Base-by-base conservation (phyloP, 1,140 invertebrate genomes). In the Hylaeus anthracinus region DNA sequence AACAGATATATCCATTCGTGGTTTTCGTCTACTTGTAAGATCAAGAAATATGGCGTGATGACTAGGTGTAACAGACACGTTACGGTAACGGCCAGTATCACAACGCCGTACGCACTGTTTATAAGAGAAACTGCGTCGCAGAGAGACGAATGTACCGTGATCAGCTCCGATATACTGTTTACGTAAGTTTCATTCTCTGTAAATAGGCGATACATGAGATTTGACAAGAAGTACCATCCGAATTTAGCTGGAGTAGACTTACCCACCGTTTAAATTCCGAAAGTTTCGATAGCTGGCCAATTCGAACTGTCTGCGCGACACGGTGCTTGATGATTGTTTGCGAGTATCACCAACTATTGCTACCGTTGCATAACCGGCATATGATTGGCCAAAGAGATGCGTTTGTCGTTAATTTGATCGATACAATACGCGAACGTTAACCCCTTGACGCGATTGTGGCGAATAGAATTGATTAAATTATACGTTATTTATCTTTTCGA, bases 31-130 rank as follows among this genome's bases (percentile, higher is more conserved):
- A 95, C 91, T 87, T 96, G 95, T 88, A 95, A 93, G 66, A 96
- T 95, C 1, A 96, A 91, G 88, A 96, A 96, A 88, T 96, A 96
- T 0, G 96, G 95, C 0, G 96, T 96, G 15, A 96, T 95, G 26
- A 96, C 95, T 15, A 96, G 90, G 84, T 96, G 96, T 79, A 96
- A 92, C 53, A 96, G 88, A 60, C 95, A 96, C 1, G 95, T 96
- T 15, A 96, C 93, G 3, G 95, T 93, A 9, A 96, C 95, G 1
- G 95, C 93, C 1, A 96, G 90, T 43, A 96, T 93, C 0, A 95
- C 94, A 0, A 95, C 84, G 0, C 95, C 95, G 84, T 95, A 96
- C 45, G 93, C 91, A 37, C 90, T 91, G 69, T 94, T 94, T 26
- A 93, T 83, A 5, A 91, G 69, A 6, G 86, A 60, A 5, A 91